Base-by-base conservation (phyloP, 92 coral and sea anemone species). In the Blastomussa wellsi region DNA sequence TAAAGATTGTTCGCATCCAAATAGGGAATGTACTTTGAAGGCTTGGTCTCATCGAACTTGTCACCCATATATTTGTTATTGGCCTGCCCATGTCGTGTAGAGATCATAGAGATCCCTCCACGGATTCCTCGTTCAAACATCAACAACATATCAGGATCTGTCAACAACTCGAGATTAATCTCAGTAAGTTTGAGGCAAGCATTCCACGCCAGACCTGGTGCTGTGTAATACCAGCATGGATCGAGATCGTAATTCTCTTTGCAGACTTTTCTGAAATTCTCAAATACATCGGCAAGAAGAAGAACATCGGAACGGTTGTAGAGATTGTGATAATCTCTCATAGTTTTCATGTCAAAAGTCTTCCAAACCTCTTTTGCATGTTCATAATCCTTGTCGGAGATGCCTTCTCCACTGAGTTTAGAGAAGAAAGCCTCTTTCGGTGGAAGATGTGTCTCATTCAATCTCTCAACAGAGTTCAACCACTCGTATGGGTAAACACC, bases 401-500 rank as follows among this genome's bases (percentile, higher is more conserved):
- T 68, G 0, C 57, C 48, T 7, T 28, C 42, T 5, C 47, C 67
- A 42, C 9, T 73, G 1, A 79, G 55, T 13, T 19, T 77, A 0
- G 41, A 41, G 68, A 42, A 83, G 29, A 89, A 89, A 3, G 7
- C 36, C 22, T 53, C 70, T 78, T 71, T 89, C 28, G 75, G n/a
- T 1, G 92, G 90, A 0, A 84, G 65, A 28, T 48, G 74, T 38
- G 26, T n/a, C 12, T 44, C 71, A 66, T 72, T 68, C 0, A 87
- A 48, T 57, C 73, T 87, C 1, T 81, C 76, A 13, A 68, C 12
- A 1, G 76, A 35, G 28, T 82, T 39, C 22, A 88, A 15, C 19
- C 44, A 88, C 15, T 78, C 83, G 48, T 82, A 82, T 3, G 91
- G 82, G 31, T 82, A 83, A 5, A 88, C 88, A 0, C 83, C 88